Conservation (phyloP, 2,113 vertebrate genomes). For the Macquaria australasica region DNA sequence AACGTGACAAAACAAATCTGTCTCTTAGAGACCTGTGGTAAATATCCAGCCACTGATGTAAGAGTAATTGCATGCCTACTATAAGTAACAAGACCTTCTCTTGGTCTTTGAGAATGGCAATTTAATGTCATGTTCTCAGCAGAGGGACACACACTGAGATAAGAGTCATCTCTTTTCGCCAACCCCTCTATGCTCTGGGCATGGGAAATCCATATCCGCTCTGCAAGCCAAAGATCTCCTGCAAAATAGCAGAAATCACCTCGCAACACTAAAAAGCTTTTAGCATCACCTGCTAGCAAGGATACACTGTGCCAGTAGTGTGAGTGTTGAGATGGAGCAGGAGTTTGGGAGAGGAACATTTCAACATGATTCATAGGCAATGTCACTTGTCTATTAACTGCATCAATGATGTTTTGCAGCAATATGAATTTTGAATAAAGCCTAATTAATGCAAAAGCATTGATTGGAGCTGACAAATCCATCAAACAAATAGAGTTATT, state of each 20-base stretch:
- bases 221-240: constrained; percentile 49
- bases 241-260: constrained; percentile 58
- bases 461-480: constrained; percentile 58
- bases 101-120: constrained; percentile 43
- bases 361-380: constrained; percentile 52
- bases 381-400: constrained; percentile 59
- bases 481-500: constrained; percentile 56
- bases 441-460: constrained; percentile 68
- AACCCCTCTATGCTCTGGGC: constrained; percentile 10
- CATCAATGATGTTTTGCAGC: constrained; percentile 53
- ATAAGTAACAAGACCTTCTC: constrained; percentile 29
- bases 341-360: constrained; percentile 39
- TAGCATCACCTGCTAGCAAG: constrained; percentile 36
- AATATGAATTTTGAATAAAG: constrained; percentile 70
- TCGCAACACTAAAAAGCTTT: constrained; percentile 66
- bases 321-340: neutral
- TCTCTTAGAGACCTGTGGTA: neutral
- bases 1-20: neutral
- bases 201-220: constrained; percentile 52
- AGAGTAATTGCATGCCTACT: constrained; percentile 15
- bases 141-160: constrained; percentile 62
- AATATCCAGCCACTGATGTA: constrained; percentile 21
- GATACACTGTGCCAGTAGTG: constrained; percentile 26
- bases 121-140: constrained; percentile 64
- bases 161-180: constrained; percentile 52